Evolutionary conservation across 2,113 vertebrate species (phyloP).

Genomic region (Epinephelus cyanopodus): DNA sequence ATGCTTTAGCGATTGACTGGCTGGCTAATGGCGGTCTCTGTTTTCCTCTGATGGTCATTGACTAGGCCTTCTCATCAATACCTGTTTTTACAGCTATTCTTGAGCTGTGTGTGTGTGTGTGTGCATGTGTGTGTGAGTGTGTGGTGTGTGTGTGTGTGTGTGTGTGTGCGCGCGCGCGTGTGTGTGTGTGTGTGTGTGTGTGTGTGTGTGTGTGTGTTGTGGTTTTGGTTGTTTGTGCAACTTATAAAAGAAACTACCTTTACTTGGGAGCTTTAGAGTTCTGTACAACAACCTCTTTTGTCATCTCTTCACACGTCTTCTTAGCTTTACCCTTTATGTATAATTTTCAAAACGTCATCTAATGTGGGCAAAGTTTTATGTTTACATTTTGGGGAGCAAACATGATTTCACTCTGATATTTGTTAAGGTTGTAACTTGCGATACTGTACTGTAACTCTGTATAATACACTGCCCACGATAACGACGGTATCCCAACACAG

Average conservation of each 20-base stretch:
- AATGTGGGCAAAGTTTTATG: not conserved
- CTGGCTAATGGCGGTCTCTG: conserved; percentile 86
- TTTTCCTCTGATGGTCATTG: conserved; percentile 88
- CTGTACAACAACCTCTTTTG: not conserved
- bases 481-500: no score
- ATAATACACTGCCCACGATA: no score
- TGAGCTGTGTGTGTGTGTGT: conserved; percentile 47
- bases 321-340: not conserved
- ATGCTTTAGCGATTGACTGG: conserved; percentile 86
- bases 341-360: not conserved
- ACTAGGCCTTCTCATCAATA: conserved; percentile 85
- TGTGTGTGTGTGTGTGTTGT: conserved; percentile 17
- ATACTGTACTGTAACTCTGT: no score
- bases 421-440: no score
- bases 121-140: conserved; percentile 37
- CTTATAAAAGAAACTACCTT: conserved; percentile 17
- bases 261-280: conserved; percentile 7
- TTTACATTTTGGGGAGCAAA: not conserved
- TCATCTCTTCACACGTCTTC: not conserved
- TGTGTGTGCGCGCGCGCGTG: conserved; percentile 15
- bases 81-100: conserved; percentile 76
- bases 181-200: not conserved
- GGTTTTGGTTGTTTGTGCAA: not conserved
- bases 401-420: not conserved
- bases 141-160: conserved; percentile 13